Base-by-base conservation (phyloP, 2,888 invertebrate genomes). In the Diplolepis rosae region DNA sequence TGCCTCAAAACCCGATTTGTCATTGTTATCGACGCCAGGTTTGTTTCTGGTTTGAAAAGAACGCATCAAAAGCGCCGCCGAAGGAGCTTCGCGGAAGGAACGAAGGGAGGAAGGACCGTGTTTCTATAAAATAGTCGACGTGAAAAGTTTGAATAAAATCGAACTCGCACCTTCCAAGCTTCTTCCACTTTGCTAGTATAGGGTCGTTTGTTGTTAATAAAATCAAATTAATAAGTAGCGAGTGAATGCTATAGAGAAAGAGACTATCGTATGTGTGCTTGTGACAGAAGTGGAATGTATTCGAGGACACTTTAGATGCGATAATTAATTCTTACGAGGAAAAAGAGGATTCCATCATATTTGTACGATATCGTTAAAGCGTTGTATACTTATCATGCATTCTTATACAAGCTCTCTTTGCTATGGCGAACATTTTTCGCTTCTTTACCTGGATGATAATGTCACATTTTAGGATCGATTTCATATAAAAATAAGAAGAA, bases 1-100 rank as follows among this genome's bases (percentile, higher is more conserved):
- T 89, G 89, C 89, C 89, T 88, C 86, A 84, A 87, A 82, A 80
- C 80, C 79, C 74, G 72, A 82, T 81, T 79, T 82, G 83, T 79
- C 81, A 80, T 84, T 80, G 78, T 83, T 85, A 81, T 83, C 82
- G 80, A 81, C 83, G 83, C 82, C 76, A 77, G 82, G 80, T 80
- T 80, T 83, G 82, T 78, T 79, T 77, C 73, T 78, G 73, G 75
- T 65, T 56, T 76, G 70, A 69, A 71, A 73, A 52, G 68, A 71
- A 72, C 68, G 70, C 69, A 67, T 74, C 73, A 72, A 72, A 72
- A 76, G 72, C 65, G 70, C 68, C 52, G 65, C 61, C 56, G 67
- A 61, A 69, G 73, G 65, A 75, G 71, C 69, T 65, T n/a, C 52
- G 48, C 65, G 67, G 73, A 48, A 71, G 42, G 32, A 30, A 65